These are phyloP conservation scores for Octopus bimaculoides DNA, from an alignment of 1,140 invertebrate genomes.

Conservation along the genomic window DNA sequence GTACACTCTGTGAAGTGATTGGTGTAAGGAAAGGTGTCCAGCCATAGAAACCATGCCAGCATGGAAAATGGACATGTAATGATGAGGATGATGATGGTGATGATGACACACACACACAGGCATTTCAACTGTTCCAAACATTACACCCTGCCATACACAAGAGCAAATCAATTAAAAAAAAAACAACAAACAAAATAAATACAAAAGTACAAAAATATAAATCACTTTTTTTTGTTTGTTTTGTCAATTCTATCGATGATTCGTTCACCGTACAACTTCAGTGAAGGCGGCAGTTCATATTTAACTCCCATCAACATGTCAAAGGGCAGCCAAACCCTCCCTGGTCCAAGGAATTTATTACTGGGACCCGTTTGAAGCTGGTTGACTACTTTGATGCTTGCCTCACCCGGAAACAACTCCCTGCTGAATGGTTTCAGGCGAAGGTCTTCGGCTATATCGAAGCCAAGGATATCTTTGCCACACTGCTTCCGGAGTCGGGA, in stretches of 20 bases:
- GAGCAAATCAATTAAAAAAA: too few relatives aligned
- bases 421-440: constrained; percentile 18
- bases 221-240: constrained; percentile 12
- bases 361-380: constrained; percentile 20
- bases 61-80: too few relatives aligned
- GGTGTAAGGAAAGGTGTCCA: too few relatives aligned
- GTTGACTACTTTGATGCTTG: constrained; percentile 28
- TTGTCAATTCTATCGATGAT: constrained; percentile 24
- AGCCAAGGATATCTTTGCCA: constrained; percentile 21
- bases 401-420: constrained; percentile 25
- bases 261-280: constrained; percentile 16
- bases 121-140: too few relatives aligned
- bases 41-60: too few relatives aligned
- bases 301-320: constrained; percentile 30
- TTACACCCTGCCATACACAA: too few relatives aligned
- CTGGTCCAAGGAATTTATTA: constrained; percentile 25
- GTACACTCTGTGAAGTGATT: too few relatives aligned
- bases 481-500: constrained; percentile 25
- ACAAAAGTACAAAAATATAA: too few relatives aligned
- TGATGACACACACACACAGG: too few relatives aligned
- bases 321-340: constrained; percentile 28
- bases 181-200: too few relatives aligned
- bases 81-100: too few relatives aligned
- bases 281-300: constrained; percentile 19
- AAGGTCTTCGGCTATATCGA: constrained; percentile 24